Evolutionary conservation across 1,140 invertebrate genomes (phyloP).

Genomic region (Matsumurasca onukii): DNA sequence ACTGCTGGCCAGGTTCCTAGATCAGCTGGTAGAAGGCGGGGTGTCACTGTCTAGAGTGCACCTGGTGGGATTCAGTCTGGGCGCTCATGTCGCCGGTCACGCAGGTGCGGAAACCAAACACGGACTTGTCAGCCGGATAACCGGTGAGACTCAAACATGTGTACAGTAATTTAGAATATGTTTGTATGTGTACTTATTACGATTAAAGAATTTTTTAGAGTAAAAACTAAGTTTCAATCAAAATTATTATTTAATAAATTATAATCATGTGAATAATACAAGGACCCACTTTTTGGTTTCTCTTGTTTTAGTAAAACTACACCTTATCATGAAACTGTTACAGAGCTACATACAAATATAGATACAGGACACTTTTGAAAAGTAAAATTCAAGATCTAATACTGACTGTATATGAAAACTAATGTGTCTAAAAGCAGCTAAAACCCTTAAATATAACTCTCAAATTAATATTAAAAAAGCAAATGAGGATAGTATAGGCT

Average conservation of each 20-base stretch:
- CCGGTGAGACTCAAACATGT: background rate
- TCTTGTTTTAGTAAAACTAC: too few species aligned
- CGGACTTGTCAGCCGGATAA: slow-evolving; percentile 3
- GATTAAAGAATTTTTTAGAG: background rate
- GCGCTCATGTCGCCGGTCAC: slow-evolving; percentile 86
- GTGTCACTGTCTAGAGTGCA: slow-evolving; percentile 23
- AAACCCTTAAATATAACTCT: too few species aligned
- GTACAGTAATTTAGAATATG: background rate
- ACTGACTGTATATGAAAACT: too few species aligned
- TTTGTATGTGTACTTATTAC: background rate
- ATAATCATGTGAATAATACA: background rate
- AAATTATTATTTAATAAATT: background rate
- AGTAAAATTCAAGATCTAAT: too few species aligned
- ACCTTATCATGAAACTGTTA: too few species aligned
- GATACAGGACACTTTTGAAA: too few species aligned
- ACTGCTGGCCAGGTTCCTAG: slow-evolving; percentile 10
- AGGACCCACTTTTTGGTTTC: too few species aligned
- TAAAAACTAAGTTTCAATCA: background rate
- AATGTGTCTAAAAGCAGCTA: too few species aligned
- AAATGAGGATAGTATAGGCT: too few species aligned
- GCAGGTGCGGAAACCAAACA: slow-evolving; percentile 55
- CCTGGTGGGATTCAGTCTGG: slow-evolving; percentile 62
- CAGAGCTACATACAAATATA: too few species aligned
- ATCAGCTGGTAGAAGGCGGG: slow-evolving; percentile 27
- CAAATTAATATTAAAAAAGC: too few species aligned